Evolutionary conservation across 2,888 invertebrate genomes (phyloP).

Genomic region (Ethmia dodecea): DNA sequence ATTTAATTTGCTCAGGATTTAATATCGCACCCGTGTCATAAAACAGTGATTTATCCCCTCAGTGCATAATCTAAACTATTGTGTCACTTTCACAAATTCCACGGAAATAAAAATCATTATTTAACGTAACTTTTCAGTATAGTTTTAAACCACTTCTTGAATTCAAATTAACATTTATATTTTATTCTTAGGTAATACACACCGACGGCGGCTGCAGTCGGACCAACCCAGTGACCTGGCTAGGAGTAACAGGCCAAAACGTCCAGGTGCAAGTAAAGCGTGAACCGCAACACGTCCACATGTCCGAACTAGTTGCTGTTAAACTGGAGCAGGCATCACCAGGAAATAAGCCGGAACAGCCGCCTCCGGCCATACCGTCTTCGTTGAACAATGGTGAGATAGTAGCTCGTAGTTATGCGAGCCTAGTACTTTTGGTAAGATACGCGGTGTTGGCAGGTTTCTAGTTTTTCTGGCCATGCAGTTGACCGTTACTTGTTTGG

Average conservation of each 20-base stretch:
- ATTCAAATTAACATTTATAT: no score
- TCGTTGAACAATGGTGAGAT: constrained; percentile 63
- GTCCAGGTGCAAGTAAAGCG: constrained; percentile 80
- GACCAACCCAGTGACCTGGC: constrained; percentile 83
- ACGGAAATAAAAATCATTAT: no score
- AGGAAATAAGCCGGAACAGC: constrained; percentile 74
- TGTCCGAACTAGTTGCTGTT: constrained; percentile 78
- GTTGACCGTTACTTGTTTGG: no score
- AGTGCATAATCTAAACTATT: no score
- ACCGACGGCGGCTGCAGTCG: constrained; percentile 82
- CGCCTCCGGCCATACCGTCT: constrained; percentile 55
- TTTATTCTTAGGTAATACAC: constrained; percentile 51
- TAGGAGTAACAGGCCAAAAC: constrained; percentile 61
- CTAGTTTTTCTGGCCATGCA: no score
- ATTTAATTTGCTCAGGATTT: no score
- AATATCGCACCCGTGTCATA: no score
- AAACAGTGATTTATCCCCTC: no score
- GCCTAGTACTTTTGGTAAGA: background rate
- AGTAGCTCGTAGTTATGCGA: background rate
- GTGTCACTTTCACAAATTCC: no score
- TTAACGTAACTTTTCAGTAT: no score
- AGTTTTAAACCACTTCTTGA: no score
- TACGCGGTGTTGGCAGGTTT: no score
- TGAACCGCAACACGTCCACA: constrained; percentile 78
- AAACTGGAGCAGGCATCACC: constrained; percentile 83